Percentiles rank a stretch among this genome's conserved stretches.
phyloP scores from a whole-genome alignment of 2,113 vertebrate species.

The Melanerpes aurifrons region DNA sequence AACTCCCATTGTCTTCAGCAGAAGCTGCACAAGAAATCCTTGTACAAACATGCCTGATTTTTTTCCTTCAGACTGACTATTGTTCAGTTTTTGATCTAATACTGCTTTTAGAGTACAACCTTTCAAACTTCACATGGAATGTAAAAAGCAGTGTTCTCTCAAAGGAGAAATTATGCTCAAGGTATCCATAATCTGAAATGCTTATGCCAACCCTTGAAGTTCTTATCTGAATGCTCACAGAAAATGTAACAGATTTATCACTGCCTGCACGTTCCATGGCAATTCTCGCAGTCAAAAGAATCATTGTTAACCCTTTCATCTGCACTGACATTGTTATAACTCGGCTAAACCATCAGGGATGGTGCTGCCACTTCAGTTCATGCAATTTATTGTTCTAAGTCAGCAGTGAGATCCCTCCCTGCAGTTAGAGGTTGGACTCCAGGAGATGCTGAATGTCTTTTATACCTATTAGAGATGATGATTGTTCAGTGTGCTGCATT shows the following conservation, averaged over 20 bases:
- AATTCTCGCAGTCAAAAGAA: slow-evolving; percentile 1
- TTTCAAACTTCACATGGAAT: not conserved
- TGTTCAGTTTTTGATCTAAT: not conserved
- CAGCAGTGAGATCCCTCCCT: not conserved
- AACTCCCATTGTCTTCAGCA: not conserved
- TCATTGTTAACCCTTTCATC: not conserved
- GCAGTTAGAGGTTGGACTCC: not conserved
- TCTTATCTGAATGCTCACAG: not conserved
- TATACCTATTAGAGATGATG: not conserved
- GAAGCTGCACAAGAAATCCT: not conserved
- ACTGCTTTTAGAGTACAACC: not conserved
- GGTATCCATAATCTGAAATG: not conserved
- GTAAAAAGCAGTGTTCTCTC: not conserved
- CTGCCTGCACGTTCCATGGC: not conserved
- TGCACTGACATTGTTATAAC: not conserved
- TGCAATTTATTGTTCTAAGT: not conserved
- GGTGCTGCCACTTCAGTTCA: not conserved
- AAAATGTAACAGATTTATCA: slow-evolving; percentile 7
- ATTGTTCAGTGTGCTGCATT: not conserved
- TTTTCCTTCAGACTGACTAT: not conserved
- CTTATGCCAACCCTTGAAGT: not conserved
- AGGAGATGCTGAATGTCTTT: not conserved
- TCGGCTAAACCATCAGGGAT: not conserved
- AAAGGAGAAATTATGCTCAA: slow-evolving; percentile 4
- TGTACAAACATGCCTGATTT: not conserved